phyloP scores from a whole-genome alignment of 2,888 invertebrate genomes.

The Dolichomitus sp. region DNA sequence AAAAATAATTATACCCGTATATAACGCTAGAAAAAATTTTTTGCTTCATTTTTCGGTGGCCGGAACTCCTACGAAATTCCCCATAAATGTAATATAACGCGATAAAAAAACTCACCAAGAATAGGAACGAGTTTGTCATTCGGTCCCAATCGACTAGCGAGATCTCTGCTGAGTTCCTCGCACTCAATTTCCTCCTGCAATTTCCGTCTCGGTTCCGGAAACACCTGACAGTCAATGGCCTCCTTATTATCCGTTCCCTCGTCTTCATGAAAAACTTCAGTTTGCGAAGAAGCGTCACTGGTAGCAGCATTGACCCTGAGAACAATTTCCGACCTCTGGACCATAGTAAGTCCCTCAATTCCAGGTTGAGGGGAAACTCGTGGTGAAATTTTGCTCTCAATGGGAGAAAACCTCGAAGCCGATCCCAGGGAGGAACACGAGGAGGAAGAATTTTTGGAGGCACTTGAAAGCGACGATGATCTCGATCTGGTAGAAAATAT shows the following conservation, averaged over 20 bases:
- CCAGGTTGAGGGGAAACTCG: slow-evolving; percentile 83
- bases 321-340: slow-evolving; percentile 90
- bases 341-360: slow-evolving; percentile 87
- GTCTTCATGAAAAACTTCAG: slow-evolving; percentile 85
- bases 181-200: slow-evolving; percentile 93
- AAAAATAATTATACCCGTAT: too few relatives aligned
- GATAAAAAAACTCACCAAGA: slow-evolving; percentile 83
- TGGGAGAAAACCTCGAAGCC: slow-evolving; percentile 74
- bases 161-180: slow-evolving; percentile 90
- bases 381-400: slow-evolving; percentile 76
- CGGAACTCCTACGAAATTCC: background rate
- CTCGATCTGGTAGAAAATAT: slow-evolving; percentile 70
- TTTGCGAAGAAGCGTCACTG: slow-evolving; percentile 89
- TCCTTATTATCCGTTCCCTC: slow-evolving; percentile 73
- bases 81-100: background rate
- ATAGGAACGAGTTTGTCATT: slow-evolving; percentile 90
- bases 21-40: too few relatives aligned
- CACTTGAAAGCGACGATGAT: slow-evolving; percentile 70
- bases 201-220: slow-evolving; percentile 88
- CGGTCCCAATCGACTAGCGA: slow-evolving; percentile 89
- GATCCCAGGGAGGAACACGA: slow-evolving; percentile 76
- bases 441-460: slow-evolving; percentile 63
- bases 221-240: slow-evolving; percentile 69
- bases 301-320: slow-evolving; percentile 89
- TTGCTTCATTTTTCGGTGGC: too few relatives aligned